Conservation (phyloP, 1,140 invertebrate species). For the Cherax destructor region DNA sequence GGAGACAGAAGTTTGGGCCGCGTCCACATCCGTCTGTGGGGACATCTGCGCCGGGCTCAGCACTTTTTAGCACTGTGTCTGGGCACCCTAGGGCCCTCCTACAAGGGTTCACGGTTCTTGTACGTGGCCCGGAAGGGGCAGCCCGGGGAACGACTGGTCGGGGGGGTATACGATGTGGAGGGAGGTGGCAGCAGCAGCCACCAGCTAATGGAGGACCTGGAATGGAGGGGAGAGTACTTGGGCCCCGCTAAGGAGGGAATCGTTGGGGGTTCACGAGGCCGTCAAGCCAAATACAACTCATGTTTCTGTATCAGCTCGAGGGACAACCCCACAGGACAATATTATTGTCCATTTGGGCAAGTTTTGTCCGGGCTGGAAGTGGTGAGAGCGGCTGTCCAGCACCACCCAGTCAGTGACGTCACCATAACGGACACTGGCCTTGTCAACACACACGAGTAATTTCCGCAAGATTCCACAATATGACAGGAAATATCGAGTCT, state of each 20-base stretch:
- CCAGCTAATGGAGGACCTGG: constrained; percentile 41
- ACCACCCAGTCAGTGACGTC: not conserved
- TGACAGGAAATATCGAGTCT: too few species aligned
- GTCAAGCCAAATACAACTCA: not conserved
- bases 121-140: constrained; percentile 37
- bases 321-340: constrained; percentile 8
- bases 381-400: not conserved
- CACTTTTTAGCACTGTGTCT: constrained; percentile 50
- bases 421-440: not conserved
- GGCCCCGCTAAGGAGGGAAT: constrained; percentile 28
- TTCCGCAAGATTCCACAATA: too few species aligned
- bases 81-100: constrained; percentile 41
- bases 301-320: constrained; percentile 47
- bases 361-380: constrained; percentile 33
- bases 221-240: constrained; percentile 33
- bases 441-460: too few species aligned
- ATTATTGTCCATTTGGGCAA: constrained; percentile 49
- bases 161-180: constrained; percentile 13
- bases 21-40: constrained; percentile 49
- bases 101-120: constrained; percentile 28
- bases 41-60: constrained; percentile 50
- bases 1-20: constrained; percentile 19
- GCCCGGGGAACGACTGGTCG: constrained; percentile 38
- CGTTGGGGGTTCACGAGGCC: constrained; percentile 32
- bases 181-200: not conserved